Conservation (phyloP, 2,888 invertebrate species). For the Iselma pallidipennis region DNA sequence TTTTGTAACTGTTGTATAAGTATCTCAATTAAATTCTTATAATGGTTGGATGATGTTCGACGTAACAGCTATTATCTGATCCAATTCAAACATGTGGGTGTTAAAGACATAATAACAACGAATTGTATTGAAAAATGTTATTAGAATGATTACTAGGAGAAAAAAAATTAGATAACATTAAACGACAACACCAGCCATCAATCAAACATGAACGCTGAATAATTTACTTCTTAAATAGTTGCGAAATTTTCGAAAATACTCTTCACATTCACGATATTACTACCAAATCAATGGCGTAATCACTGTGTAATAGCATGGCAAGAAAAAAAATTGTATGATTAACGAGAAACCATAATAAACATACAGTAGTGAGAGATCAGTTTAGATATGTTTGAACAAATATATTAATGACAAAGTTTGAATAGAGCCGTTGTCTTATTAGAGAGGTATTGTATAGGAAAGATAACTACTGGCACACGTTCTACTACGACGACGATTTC, state of each 20-base stretch:
- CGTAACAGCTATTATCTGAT: conserved; percentile 2
- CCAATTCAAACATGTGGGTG: conserved; percentile 8
- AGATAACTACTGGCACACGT: conserved; percentile 1
- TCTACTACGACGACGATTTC: neutral
- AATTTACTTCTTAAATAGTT: conserved; percentile 8
- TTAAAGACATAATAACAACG: conserved; percentile 10
- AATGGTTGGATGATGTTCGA: neutral
- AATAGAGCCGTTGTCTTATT: conserved; percentile 50
- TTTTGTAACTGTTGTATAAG: neutral
- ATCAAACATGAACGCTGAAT: conserved; percentile 4
- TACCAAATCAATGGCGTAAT: conserved; percentile 43
- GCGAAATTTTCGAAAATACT: neutral
- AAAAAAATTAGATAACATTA: neutral
- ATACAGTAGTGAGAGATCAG: conserved; percentile 49
- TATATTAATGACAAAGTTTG: conserved; percentile 50
- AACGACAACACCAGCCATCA: conserved; percentile 10
- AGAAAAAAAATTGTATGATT: conserved; percentile 39
- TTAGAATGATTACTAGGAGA: too few relatives aligned
- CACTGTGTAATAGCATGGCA: conserved; percentile 5
- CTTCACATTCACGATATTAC: conserved; percentile 37
- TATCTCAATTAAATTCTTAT: neutral
- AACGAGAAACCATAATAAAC: conserved; percentile 44
- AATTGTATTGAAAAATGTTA: conserved; percentile 7
- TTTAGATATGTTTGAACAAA: conserved; percentile 43
- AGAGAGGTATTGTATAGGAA: conserved; percentile 24